phyloP scores from a whole-genome alignment of 2,888 invertebrate genomes.

The Ectemnius continuus region DNA sequence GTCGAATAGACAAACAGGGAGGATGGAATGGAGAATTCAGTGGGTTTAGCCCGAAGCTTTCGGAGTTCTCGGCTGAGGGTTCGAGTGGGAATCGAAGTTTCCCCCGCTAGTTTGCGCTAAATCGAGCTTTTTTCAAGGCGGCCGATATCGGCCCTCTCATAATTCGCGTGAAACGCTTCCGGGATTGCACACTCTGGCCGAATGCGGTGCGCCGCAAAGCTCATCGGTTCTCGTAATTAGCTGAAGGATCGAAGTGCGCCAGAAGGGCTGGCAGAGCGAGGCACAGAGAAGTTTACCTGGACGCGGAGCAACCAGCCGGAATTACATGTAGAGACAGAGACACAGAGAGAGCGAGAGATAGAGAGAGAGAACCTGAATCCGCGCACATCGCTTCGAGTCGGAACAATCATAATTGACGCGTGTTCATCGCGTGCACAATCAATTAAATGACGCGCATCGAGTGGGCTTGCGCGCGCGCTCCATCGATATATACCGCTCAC shows the following conservation, averaged over 20 bases:
- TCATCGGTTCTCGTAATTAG: conserved; percentile 49
- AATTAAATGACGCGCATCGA: conserved; percentile 46
- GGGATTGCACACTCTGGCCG: conserved; percentile 33
- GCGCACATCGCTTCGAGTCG: neutral
- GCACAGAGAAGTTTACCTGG: neutral
- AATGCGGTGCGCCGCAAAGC: conserved; percentile 35
- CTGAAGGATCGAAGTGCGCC: conserved; percentile 26
- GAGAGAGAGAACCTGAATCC: conserved; percentile 24
- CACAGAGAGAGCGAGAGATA: conserved; percentile 12
- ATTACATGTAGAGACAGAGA: neutral
- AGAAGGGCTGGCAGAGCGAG: conserved; percentile 10
- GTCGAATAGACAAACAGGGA: no score
- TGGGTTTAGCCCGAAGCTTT: no score
- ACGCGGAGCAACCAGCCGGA: conserved; percentile 6
- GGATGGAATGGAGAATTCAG: no score
- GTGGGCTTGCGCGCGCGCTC: conserved; percentile 14
- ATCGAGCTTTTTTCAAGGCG: no score
- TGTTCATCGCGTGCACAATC: conserved; percentile 48
- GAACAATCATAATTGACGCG: conserved; percentile 54
- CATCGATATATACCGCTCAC: conserved; percentile 15
- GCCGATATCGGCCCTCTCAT: conserved; percentile 12
- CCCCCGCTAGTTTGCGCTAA: neutral
- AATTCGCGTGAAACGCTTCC: conserved; percentile 45
- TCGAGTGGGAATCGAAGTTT: neutral
- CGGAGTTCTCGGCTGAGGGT: neutral